Conservation (phyloP, 2,888 invertebrate species). For the Mactromeris polynyma region DNA sequence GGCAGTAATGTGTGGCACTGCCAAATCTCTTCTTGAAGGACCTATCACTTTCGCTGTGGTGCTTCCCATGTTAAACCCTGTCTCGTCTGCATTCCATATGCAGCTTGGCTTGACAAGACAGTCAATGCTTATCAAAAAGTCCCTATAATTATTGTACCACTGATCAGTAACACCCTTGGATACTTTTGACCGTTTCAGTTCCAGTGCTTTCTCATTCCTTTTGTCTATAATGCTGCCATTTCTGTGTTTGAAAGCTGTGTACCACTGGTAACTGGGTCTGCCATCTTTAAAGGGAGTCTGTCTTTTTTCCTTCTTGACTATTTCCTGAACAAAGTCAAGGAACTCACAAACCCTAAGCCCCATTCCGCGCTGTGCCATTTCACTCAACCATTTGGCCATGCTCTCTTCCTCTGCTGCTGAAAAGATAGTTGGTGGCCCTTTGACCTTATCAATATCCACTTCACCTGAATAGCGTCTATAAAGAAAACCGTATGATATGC, state of each 20-base stretch:
- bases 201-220: conserved; percentile 27
- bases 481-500: conserved; percentile 31
- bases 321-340: conserved; percentile 50
- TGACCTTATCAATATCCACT: conserved; percentile 18
- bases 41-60: no score
- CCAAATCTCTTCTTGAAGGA: conserved; percentile 35
- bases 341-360: conserved; percentile 43
- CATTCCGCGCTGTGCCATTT: conserved; percentile 56
- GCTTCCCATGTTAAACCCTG: no score
- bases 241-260: conserved; percentile 45
- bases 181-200: conserved; percentile 40
- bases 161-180: conserved; percentile 34
- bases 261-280: conserved; percentile 50
- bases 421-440: conserved; percentile 7
- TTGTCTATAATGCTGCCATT: conserved; percentile 34
- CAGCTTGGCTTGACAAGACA: conserved; percentile 40
- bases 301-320: conserved; percentile 53
- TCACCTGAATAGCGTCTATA: conserved; percentile 34
- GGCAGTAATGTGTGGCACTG: conserved; percentile 47
- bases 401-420: conserved; percentile 29
- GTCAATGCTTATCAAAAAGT: conserved; percentile 36
- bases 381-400: conserved; percentile 29
- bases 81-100: conserved; percentile 67
- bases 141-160: conserved; percentile 53
- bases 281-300: conserved; percentile 53